Evolutionary conservation across 2,797 vertebrate species (phyloP).

Genomic region (Sitta carolinensis): DNA sequence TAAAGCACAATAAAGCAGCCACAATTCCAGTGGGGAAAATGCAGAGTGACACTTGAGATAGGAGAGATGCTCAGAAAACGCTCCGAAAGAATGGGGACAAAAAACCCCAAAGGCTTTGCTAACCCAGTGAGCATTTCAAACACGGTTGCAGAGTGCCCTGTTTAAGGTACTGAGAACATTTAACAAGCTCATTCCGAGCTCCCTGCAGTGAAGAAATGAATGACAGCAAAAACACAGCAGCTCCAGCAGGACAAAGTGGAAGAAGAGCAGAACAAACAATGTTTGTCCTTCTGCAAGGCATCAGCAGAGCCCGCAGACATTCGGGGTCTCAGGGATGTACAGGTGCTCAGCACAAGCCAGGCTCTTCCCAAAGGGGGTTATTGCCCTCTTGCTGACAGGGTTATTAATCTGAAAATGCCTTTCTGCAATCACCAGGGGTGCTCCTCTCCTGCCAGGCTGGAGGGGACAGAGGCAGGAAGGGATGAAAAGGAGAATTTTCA

Average conservation of each 20-base stretch:
- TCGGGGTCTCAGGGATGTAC: neutral
- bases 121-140: slow-evolving; percentile 18
- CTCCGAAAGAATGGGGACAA: slow-evolving; percentile 39
- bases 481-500: neutral
- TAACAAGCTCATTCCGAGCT: slow-evolving; percentile 5
- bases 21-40: slow-evolving; percentile 20
- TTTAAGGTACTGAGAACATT: neutral
- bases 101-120: slow-evolving; percentile 40
- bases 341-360: neutral
- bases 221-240: neutral
- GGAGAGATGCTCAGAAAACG: neutral
- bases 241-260: neutral
- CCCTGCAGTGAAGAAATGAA: neutral
- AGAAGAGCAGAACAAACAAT: accelerated
- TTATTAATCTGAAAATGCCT: neutral
- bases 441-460: neutral
- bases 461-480: neutral
- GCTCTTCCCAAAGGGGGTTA: neutral
- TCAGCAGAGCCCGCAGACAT: neutral
- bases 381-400: neutral
- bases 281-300: neutral
- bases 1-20: neutral
- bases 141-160: neutral
- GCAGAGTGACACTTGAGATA: slow-evolving; percentile 19
- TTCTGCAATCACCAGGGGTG: neutral